Evolutionary conservation across 2,888 invertebrate genomes (phyloP), one percentile per base, ranked within the genome.

Genomic region (Catonia carolina): DNA sequence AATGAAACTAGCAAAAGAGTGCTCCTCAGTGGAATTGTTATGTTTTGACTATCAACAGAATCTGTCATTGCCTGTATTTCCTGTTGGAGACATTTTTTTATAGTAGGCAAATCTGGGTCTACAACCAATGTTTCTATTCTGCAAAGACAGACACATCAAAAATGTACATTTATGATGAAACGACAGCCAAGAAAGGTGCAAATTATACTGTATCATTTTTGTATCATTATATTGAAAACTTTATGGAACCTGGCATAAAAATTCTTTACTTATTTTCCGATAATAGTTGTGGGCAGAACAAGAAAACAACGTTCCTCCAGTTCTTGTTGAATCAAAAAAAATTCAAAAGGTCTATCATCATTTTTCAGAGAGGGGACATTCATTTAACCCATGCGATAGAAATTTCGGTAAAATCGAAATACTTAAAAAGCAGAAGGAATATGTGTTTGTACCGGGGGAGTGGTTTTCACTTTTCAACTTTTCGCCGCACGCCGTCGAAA

Each of bases 81-180:
- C 27, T 6, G 27, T 27, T 6, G 27, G 5, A 4, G 8, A 27
- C 8, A 27, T 27, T 27, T 27, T 27, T 27, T 27, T n/a, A n/a
- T n/a, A n/a, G n/a, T n/a, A n/a, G n/a, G n/a, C n/a, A n/a, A n/a
- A 27, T 27, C 8, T 51, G 51, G 51, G 51, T 37, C n/a, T 51
- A 22, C 12, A 37, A 51, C 27, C 51, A 51, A 15, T 51, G 51
- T 23, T 51, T 51, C 12, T 22, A 14, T 10, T 51, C 51, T 12
- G 51, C n/a, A n/a, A 51, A 33, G 35, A 20, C 17, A 18, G 22
- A 20, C 8, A 50, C 17, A 17, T 50, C 14, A 10, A 17, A 31
- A 50, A 49, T 49, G 49, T 50, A 12, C 22, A 35, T 50, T 14
- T 51, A 22, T 51, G 36, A 22, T n/a, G 39, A 51, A 51, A 51